A percentile compares a stretch with the other conserved stretches of the same genome.
These are phyloP conservation scores for Opisthocomus hoazin DNA, from an alignment of 2,113 vertebrate genomes.

Conservation along the genomic window DNA sequence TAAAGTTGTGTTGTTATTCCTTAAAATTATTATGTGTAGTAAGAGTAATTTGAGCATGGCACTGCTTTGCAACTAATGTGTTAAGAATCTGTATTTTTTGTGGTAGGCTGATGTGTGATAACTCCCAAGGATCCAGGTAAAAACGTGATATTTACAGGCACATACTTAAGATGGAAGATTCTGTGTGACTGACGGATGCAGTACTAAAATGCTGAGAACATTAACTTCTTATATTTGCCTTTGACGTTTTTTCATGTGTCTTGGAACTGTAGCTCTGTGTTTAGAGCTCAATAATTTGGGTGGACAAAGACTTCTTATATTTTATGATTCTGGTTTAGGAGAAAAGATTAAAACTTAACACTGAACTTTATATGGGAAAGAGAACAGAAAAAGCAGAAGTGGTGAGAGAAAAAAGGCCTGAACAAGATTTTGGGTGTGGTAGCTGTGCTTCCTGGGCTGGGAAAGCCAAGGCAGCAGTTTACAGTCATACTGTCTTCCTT, in stretches of 20 bases:
- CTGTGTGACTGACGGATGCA: background rate
- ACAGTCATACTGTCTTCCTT: background rate
- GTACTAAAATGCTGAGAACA: background rate
- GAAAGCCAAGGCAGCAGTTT: conserved; percentile 3
- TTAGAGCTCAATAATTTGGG: background rate
- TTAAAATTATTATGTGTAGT: background rate
- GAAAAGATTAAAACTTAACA: background rate
- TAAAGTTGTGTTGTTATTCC: background rate
- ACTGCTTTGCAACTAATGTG: background rate
- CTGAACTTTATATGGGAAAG: background rate
- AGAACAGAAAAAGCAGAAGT: conserved; percentile 44
- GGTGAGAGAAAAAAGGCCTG: background rate
- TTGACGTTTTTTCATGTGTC: background rate
- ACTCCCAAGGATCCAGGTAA: background rate
- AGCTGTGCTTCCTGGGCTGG: background rate
- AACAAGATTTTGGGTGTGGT: conserved; percentile 32
- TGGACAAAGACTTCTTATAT: background rate
- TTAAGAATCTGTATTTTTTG: background rate
- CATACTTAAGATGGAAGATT: background rate
- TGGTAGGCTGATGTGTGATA: background rate
- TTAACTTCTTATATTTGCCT: background rate
- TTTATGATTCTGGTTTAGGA: background rate
- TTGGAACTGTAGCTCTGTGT: background rate
- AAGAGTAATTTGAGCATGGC: background rate
- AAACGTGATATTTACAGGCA: background rate